These are phyloP conservation scores for Mionectes olivaceus DNA, from an alignment of 2,797 vertebrate species.

Conservation along the genomic window DNA sequence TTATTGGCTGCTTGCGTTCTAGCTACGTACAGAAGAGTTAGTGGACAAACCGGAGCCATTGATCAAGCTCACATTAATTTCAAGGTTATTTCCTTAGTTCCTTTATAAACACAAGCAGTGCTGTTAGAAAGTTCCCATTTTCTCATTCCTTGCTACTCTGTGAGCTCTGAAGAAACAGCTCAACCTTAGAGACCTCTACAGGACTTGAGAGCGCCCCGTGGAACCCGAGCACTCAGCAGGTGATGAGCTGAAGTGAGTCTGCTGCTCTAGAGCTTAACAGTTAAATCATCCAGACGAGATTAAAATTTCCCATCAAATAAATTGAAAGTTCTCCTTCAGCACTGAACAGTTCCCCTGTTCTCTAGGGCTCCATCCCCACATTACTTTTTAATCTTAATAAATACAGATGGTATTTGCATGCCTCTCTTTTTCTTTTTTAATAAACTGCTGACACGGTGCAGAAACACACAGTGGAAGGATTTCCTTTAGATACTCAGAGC, in stretches of 20 bases:
- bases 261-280: not conserved
- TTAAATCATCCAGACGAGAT: not conserved
- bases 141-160: not conserved
- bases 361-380: not conserved
- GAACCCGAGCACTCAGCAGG: not conserved
- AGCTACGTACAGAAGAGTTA: not conserved
- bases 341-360: not conserved
- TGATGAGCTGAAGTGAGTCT: not conserved
- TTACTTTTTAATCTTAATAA: not conserved
- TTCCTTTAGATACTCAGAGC: not conserved
- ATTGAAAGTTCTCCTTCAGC: constrained; percentile 17
- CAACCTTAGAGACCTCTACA: not conserved
- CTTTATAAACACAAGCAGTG: not conserved
- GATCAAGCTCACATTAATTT: not conserved
- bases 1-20: not conserved
- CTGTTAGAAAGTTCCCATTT: not conserved
- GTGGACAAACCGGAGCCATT: not conserved
- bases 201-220: not conserved
- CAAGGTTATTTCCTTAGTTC: not conserved
- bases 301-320: not conserved
- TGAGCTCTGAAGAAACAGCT: not conserved
- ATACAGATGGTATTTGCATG: not conserved
- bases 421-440: not conserved
- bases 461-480: not conserved
- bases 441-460: not conserved